These are phyloP conservation scores for Nebria salina DNA, from an alignment of 2,888 invertebrate genomes.

Conservation along the genomic window DNA sequence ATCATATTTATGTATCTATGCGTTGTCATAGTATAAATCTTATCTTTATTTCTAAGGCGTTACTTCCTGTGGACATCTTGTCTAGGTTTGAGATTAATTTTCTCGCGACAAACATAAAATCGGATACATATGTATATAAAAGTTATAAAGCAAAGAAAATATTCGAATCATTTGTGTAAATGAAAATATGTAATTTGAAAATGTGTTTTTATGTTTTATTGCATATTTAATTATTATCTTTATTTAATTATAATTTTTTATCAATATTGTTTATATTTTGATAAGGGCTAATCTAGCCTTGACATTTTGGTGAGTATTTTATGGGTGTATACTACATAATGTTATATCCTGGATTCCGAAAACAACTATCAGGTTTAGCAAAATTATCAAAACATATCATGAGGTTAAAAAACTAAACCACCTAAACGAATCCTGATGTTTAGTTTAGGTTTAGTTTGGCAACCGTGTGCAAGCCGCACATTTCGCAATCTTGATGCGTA, in stretches of 20 bases:
- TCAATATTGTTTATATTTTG: conserved; percentile 10
- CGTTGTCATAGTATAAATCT: conserved; percentile 20
- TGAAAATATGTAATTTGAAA: too few species aligned
- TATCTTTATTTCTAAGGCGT: conserved; percentile 19
- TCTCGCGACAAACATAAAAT: background rate
- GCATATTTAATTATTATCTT: background rate
- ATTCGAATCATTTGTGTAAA: background rate
- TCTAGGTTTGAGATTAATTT: conserved; percentile 26
- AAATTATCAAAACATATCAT: background rate
- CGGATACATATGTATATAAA: background rate
- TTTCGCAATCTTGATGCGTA: background rate
- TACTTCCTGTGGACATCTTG: conserved; percentile 30
- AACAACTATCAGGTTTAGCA: background rate
- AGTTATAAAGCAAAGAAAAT: background rate
- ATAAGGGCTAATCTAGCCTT: conserved; percentile 10
- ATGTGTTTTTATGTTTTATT: background rate
- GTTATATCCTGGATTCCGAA: background rate
- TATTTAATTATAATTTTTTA: background rate
- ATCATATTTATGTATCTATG: conserved; percentile 27
- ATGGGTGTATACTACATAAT: background rate
- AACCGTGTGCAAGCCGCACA: background rate
- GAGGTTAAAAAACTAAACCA: background rate
- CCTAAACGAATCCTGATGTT: background rate
- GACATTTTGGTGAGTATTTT: background rate
- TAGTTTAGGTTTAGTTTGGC: background rate